phyloP scores from a whole-genome alignment of 2,797 vertebrate genomes.

The Prunella strophiata region DNA sequence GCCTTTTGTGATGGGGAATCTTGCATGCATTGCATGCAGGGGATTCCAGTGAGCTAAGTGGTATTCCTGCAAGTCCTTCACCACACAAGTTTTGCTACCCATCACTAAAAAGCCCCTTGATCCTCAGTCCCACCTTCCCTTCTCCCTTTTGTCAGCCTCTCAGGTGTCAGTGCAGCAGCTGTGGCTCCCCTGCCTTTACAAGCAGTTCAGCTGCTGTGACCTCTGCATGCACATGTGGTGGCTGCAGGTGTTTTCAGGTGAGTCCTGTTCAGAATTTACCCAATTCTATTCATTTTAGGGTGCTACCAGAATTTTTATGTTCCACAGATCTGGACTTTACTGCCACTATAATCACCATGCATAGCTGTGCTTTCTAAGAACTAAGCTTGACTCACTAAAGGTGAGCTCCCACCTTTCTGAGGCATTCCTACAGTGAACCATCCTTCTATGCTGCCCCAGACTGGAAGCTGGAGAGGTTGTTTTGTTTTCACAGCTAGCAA shows the following conservation, averaged over 20 bases:
- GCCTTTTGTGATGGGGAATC: conserved; percentile 18
- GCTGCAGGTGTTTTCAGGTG: neutral
- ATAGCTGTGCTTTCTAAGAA: neutral
- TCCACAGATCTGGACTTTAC: neutral
- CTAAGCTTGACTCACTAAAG: neutral
- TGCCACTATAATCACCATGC: neutral
- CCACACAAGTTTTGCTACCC: neutral
- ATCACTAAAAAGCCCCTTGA: neutral
- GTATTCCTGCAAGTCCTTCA: neutral
- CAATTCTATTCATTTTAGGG: neutral
- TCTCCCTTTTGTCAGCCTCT: neutral
- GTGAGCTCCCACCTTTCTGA: neutral
- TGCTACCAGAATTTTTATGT: neutral
- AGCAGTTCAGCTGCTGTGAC: neutral
- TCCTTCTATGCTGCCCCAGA: neutral
- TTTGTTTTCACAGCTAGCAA: conserved; percentile 56
- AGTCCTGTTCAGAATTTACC: neutral
- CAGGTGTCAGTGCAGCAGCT: neutral
- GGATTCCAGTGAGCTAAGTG: neutral
- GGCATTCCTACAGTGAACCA: neutral
- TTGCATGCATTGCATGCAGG: neutral
- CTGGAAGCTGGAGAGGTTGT: neutral
- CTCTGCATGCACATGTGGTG: neutral
- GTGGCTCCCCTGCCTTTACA: neutral
- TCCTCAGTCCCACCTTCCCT: neutral